A percentile compares a stretch with the other conserved stretches of the same genome.
Conservation (phyloP, 2,888 invertebrate genomes). For the Aelia acuminata region DNA sequence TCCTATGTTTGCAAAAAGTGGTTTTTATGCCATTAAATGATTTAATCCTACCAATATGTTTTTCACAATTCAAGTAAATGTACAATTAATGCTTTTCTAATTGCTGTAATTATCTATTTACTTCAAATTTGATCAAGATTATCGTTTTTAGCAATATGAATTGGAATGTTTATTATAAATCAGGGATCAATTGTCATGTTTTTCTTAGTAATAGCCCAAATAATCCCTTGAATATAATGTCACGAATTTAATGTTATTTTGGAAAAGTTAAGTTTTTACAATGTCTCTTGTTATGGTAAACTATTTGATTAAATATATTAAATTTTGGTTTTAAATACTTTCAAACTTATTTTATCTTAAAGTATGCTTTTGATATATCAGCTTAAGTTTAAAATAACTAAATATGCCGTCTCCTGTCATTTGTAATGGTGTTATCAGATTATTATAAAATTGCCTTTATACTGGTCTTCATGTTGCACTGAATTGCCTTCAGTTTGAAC, state of each 20-base stretch:
- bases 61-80: neutral
- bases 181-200: neutral
- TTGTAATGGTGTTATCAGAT: neutral
- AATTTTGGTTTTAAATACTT: neutral
- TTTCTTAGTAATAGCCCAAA: neutral
- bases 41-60: constrained; percentile 7
- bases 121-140: neutral
- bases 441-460: neutral
- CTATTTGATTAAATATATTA: neutral
- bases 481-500: neutral
- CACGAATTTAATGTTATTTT: neutral
- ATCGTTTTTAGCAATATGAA: neutral
- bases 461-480: neutral
- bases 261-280: neutral
- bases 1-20: neutral
- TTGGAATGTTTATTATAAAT: constrained; percentile 14
- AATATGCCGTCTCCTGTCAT: neutral
- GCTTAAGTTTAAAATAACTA: neutral
- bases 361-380: neutral
- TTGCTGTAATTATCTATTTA: neutral
- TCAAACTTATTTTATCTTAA: neutral
- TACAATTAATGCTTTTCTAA: neutral
- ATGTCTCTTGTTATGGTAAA: neutral
- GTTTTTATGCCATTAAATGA: neutral
- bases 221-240: neutral